phyloP scores from a whole-genome alignment of 2,888 invertebrate species.

The Agrenia bidenticulata region DNA sequence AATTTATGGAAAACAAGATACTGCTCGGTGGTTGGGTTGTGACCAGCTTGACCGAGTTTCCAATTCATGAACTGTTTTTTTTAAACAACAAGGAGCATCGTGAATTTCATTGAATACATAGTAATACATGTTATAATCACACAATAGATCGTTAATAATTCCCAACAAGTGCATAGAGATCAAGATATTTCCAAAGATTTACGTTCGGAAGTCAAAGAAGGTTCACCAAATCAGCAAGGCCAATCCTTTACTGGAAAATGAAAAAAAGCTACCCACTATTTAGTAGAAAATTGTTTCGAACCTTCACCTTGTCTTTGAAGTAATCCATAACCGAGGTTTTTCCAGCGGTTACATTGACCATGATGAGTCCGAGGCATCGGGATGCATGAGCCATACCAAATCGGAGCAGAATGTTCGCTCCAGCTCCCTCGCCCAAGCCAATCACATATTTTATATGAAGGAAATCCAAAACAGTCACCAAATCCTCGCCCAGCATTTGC shows the following conservation, averaged over 20 bases:
- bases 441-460: slow-evolving; percentile 80
- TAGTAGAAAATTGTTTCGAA: background rate
- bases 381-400: slow-evolving; percentile 80
- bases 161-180: background rate
- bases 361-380: slow-evolving; percentile 73
- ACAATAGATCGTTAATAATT: background rate
- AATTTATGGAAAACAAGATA: slow-evolving; percentile 87
- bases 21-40: slow-evolving; percentile 83
- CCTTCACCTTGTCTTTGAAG: slow-evolving; percentile 72
- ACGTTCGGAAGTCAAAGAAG: background rate
- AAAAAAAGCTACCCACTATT: background rate
- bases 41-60: slow-evolving; percentile 72
- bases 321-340: slow-evolving; percentile 83
- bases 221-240: background rate
- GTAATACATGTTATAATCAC: no score
- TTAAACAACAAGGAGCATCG: no score
- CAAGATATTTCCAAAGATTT: background rate
- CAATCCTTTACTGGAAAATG: background rate
- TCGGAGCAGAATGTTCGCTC: slow-evolving; percentile 80
- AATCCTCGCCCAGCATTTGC: slow-evolving; percentile 77
- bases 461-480: slow-evolving; percentile 77
- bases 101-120: no score
- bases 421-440: slow-evolving; percentile 77
- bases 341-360: slow-evolving; percentile 84
- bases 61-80: slow-evolving; percentile 73